phyloP scores from a whole-genome alignment of 2,113 vertebrate species.

The Ochotona princeps region DNA sequence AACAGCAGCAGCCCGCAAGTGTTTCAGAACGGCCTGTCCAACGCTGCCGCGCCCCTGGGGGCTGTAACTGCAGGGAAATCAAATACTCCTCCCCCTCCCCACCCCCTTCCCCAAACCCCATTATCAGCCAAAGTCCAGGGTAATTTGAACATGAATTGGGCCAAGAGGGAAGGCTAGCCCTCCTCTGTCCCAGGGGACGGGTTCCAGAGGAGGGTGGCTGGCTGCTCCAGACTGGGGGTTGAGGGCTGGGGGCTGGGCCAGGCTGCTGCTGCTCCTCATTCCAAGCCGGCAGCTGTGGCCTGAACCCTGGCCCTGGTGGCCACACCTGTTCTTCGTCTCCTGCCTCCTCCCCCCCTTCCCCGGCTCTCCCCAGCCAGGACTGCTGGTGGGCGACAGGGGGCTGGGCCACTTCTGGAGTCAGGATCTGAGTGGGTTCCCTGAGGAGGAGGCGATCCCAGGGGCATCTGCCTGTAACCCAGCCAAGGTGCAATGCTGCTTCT shows the following conservation, averaged over 20 bases:
- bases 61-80: not conserved
- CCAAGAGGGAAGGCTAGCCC: not conserved
- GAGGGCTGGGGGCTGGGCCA: fast-evolving
- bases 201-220: not conserved
- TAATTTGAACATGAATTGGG: not conserved
- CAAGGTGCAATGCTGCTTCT: not conserved
- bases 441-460: not conserved
- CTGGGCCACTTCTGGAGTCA: not conserved
- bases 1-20: not conserved
- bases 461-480: too few relatives aligned
- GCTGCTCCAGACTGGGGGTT: too few relatives aligned
- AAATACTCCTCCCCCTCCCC: not conserved
- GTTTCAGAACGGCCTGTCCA: not conserved
- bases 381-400: not conserved
- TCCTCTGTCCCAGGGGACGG: not conserved
- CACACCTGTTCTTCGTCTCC: too few relatives aligned
- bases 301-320: too few relatives aligned
- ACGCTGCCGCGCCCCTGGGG: not conserved
- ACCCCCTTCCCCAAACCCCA: too few relatives aligned
- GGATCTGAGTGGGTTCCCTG: not conserved
- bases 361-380: too few relatives aligned
- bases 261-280: not conserved
- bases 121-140: not conserved
- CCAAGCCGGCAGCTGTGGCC: not conserved
- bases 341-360: too few relatives aligned